Base-by-base conservation (phyloP, 2,113 vertebrate species). In the Phalacrocorax brasilianus region DNA sequence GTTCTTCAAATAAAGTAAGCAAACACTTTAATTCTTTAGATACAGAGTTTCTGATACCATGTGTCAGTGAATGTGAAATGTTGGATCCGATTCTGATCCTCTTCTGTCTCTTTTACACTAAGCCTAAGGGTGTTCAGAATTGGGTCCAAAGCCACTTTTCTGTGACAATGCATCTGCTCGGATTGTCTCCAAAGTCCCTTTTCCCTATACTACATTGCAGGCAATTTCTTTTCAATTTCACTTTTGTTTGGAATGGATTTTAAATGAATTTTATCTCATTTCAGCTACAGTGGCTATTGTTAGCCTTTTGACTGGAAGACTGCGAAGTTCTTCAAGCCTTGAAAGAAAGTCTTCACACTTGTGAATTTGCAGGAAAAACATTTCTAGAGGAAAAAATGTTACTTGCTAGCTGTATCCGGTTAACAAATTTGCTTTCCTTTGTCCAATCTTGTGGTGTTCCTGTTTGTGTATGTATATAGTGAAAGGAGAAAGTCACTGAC, bases 1-100 rank as follows among this genome's bases (percentile, higher is more conserved):
- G 89, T 98, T 98, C 98, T 98, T 98, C 97, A 98, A 98, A 97
- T 98, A 98, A 98, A 97, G 97, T 98, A 97, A 97, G 97, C 93
- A 14, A 74, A 77, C 44, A 35, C 62, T 90, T 66, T 9, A 61
- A 14, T 95, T 92, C 95, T 92, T 95, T 81, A 92, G 71, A 85
- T 92, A 67, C 35, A 67, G 88, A 89, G 66, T 85, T 92, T 92
- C 88, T 97, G 44, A 74, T 88, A 88, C 72, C 56, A 61, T 38
- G 52, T 94, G 80, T 86, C 75, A 55, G 68, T 45, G 53, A 73
- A 61, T n/a, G 47, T 56, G 58, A 85, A 89, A 87, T 53, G 42
- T 53, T 95, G 63, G 28, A 56, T 81, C 61, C 0, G 0, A 59
- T 95, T 91, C 89, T 66, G 52, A 85, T 73, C 33, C 22, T 62